Percentiles rank a stretch among this genome's conserved stretches.
These are phyloP conservation scores for Hyles vespertilio DNA, from an alignment of 1,140 invertebrate genomes.

Conservation along the genomic window DNA sequence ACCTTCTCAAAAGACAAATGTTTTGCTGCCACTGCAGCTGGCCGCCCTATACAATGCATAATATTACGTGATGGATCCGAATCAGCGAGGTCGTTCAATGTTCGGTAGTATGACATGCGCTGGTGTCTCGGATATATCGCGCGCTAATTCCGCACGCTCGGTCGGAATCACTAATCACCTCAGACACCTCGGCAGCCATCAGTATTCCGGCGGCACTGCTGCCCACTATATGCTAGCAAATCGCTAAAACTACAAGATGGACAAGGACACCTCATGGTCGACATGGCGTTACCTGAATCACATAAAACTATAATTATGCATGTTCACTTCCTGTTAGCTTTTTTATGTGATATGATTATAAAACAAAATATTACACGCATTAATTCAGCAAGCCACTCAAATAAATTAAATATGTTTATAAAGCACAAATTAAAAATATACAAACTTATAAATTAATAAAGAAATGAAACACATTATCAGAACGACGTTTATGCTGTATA, in stretches of 20 bases:
- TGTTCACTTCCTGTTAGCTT: conserved; percentile 38
- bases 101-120: conserved; percentile 17
- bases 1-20: too few species aligned
- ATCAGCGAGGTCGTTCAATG: conserved; percentile 6
- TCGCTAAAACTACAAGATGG: conserved; percentile 70
- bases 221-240: conserved; percentile 46
- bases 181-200: conserved; percentile 39
- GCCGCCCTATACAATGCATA: too few species aligned
- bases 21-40: too few species aligned
- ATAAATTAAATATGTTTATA: too few species aligned
- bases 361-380: too few species aligned
- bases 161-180: conserved; percentile 55
- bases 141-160: conserved; percentile 66
- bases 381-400: too few species aligned
- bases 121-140: conserved; percentile 56
- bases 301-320: conserved; percentile 43
- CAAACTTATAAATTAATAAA: too few species aligned
- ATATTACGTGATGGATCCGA: not conserved
- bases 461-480: too few species aligned
- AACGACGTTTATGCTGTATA: too few species aligned
- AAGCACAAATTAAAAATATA: too few species aligned
- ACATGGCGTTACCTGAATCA: conserved; percentile 54
- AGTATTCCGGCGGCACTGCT: conserved; percentile 49
- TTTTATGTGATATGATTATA: not conserved
- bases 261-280: conserved; percentile 64